Percentiles rank a stretch among this genome's conserved stretches.
Conservation (phyloP, 2,113 vertebrate genomes). For the Larimichthys polyactis region DNA sequence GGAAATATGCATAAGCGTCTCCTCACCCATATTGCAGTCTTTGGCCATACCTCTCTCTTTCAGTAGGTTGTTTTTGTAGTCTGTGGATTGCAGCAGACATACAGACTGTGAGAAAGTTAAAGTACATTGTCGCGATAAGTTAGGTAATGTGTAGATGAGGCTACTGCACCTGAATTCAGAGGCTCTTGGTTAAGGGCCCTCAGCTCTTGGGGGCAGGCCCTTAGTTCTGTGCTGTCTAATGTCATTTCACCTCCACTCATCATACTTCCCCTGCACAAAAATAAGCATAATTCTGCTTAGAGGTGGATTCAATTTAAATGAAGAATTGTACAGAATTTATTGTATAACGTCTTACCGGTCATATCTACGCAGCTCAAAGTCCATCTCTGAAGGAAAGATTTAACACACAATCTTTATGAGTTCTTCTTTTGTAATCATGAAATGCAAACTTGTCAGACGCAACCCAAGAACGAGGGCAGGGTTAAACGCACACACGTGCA, state of each 20-base stretch:
- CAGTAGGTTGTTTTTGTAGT: slow-evolving; percentile 98
- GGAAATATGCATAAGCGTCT: neutral
- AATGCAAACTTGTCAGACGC: neutral
- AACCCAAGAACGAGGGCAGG: neutral
- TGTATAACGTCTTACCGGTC: slow-evolving; percentile 68
- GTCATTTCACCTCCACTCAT: slow-evolving; percentile 82
- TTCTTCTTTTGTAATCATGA: too few species aligned
- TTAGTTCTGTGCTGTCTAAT: slow-evolving; percentile 85
- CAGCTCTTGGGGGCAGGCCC: slow-evolving; percentile 84
- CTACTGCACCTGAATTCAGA: slow-evolving; percentile 87
- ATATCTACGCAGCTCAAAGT: slow-evolving; percentile 72
- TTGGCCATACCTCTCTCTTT: slow-evolving; percentile 90
- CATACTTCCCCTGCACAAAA: slow-evolving; percentile 81
- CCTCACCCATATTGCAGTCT: slow-evolving; percentile 92
- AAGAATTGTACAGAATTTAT: neutral
- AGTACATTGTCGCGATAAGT: neutral
- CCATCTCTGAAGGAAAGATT: slow-evolving; percentile 69
- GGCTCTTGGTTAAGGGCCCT: slow-evolving; percentile 85
- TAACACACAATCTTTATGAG: neutral
- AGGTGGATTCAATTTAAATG: neutral
- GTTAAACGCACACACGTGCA: too few species aligned
- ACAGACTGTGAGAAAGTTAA: slow-evolving; percentile 17
- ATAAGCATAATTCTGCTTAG: neutral
- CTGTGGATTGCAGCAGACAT: slow-evolving; percentile 72
- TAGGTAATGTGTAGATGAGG: slow-evolving; percentile 4